Evolutionary conservation across 2,888 invertebrate species (phyloP).

Genomic region (Brenthis ino): DNA sequence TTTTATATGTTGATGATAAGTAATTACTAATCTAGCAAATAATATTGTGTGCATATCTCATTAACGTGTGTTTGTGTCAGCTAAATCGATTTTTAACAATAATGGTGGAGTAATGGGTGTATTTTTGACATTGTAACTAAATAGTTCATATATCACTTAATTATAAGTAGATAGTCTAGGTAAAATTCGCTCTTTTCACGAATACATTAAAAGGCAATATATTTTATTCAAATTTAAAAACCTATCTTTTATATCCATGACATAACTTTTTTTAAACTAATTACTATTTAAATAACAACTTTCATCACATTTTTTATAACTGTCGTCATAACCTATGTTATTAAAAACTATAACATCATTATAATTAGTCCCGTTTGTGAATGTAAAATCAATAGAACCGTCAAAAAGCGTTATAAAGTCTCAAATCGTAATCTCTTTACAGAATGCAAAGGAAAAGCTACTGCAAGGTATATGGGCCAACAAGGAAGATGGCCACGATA

Average conservation of each 20-base stretch:
- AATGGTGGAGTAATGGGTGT: constrained; percentile 70
- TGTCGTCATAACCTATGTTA: constrained; percentile 25
- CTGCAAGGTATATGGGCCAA: constrained; percentile 80
- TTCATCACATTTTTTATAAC: constrained; percentile 32
- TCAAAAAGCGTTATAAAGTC: neutral
- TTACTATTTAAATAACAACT: constrained; percentile 17
- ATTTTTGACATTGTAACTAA: constrained; percentile 61
- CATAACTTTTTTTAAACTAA: neutral
- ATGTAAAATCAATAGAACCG: neutral
- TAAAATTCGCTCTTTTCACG: neutral
- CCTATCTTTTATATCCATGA: neutral
- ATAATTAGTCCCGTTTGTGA: constrained; percentile 14
- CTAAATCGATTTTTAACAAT: constrained; percentile 36
- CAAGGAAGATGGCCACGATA: constrained; percentile 80
- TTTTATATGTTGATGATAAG: constrained; percentile 16
- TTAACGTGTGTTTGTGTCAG: constrained; percentile 37
- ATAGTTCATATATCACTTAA: constrained; percentile 14
- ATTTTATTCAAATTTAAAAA: neutral
- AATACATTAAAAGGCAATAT: constrained; percentile 5
- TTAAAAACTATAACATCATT: constrained; percentile 21
- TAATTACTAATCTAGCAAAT: constrained; percentile 34
- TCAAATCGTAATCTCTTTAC: constrained; percentile 46
- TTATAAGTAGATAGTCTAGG: constrained; percentile 2
- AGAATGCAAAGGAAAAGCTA: constrained; percentile 79
- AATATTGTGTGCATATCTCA: constrained; percentile 41